Conservation (phyloP, 2,113 vertebrate genomes). For the Nanorana parkeri region DNA sequence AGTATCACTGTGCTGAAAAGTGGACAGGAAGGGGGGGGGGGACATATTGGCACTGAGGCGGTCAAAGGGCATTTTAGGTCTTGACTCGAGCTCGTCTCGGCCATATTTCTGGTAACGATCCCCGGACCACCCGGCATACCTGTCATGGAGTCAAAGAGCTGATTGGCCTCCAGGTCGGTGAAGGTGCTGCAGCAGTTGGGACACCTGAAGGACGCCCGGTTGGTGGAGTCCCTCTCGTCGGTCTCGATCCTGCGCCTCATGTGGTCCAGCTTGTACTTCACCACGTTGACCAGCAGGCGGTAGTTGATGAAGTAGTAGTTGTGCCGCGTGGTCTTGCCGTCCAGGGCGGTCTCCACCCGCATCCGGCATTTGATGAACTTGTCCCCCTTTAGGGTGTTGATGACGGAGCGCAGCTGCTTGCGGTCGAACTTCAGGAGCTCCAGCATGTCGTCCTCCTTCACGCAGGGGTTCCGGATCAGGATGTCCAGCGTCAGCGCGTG, state of each 20-base stretch:
- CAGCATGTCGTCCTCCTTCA: slow-evolving; percentile 97
- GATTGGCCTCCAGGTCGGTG: slow-evolving; percentile 96
- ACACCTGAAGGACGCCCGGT: slow-evolving; percentile 93
- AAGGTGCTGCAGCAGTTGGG: slow-evolving; percentile 93
- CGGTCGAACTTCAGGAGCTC: slow-evolving; percentile 97
- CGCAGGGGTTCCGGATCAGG: slow-evolving; percentile 93
- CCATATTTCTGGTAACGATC: too few relatives aligned
- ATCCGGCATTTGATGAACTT: slow-evolving; percentile 98
- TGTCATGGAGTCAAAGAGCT: slow-evolving; percentile 92
- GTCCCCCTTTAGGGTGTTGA: slow-evolving; percentile 95
- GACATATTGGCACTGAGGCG: too few relatives aligned
- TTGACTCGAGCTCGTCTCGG: too few relatives aligned
- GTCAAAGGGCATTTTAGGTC: too few relatives aligned
- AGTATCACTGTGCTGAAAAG: too few relatives aligned
- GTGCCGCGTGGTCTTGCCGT: slow-evolving; percentile 95
- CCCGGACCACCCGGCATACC: slow-evolving; percentile 70
- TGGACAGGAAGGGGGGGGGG: too few relatives aligned
- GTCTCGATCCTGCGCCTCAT: slow-evolving; percentile 98
- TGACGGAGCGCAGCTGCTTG: slow-evolving; percentile 93
- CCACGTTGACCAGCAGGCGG: slow-evolving; percentile 93
- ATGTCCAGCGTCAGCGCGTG: slow-evolving; percentile 95
- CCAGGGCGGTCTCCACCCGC: slow-evolving; percentile 92
- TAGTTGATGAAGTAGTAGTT: slow-evolving; percentile 99
- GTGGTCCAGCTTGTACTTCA: slow-evolving; percentile 98
- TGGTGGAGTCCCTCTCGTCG: slow-evolving; percentile 94